Conservation (phyloP, 1,140 invertebrate species). For the Microplitis mediator region DNA sequence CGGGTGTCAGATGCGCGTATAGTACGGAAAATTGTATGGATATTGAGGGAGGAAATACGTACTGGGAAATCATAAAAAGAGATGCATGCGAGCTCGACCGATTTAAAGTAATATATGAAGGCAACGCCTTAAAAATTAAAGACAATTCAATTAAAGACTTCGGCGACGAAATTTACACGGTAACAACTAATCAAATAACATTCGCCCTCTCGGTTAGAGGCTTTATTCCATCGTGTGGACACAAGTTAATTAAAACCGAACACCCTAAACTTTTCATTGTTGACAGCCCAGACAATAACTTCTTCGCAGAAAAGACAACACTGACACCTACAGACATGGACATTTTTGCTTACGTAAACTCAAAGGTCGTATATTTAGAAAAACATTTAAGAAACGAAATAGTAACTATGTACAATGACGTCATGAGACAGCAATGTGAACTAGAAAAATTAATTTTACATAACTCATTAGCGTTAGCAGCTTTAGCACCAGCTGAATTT, state of each 20-base stretch:
- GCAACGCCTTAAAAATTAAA: background rate
- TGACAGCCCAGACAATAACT: too few species aligned
- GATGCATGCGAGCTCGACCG: slow-evolving; percentile 12
- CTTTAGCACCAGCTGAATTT: too few species aligned
- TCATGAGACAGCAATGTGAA: too few species aligned
- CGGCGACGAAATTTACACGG: background rate
- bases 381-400: too few species aligned
- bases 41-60: slow-evolving; percentile 10
- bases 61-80: slow-evolving; percentile 4
- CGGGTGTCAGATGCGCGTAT: slow-evolving; percentile 9
- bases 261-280: too few species aligned
- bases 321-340: slow-evolving; percentile 2
- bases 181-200: slow-evolving; percentile 4
- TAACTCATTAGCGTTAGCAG: too few species aligned
- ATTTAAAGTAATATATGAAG: background rate
- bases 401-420: too few species aligned
- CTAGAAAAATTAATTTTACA: too few species aligned
- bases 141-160: background rate
- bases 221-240: background rate
- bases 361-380: background rate
- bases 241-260: too few species aligned
- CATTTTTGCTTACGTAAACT: slow-evolving; percentile 4
- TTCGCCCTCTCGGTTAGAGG: slow-evolving; percentile 5
- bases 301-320: background rate
- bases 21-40: slow-evolving; percentile 24